A percentile compares a stretch with the other conserved stretches of the same genome.
Evolutionary conservation across 2,113 vertebrate species (phyloP).

Genomic region (Pionites leucogaster): DNA sequence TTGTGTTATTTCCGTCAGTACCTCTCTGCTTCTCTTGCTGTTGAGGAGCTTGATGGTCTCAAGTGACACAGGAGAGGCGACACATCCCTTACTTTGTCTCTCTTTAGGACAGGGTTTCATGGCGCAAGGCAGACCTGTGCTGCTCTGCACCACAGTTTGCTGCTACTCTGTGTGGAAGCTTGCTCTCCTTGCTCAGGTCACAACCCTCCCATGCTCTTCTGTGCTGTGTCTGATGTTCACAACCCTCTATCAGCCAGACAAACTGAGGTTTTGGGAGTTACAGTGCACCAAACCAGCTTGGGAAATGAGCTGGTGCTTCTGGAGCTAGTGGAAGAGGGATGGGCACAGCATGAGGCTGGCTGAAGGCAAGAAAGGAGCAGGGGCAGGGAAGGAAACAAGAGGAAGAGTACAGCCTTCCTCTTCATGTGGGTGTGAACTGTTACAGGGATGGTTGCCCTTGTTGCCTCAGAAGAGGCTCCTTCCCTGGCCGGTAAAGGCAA

Average conservation of each 20-base stretch:
- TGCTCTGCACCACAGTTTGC: fast-evolving
- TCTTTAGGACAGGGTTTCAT: not conserved
- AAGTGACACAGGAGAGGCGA: not conserved
- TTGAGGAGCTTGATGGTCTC: not conserved
- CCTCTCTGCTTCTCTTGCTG: not conserved
- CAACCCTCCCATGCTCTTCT: not conserved
- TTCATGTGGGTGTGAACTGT: not conserved
- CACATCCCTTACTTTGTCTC: not conserved
- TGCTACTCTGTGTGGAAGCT: not conserved
- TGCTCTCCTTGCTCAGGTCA: fast-evolving
- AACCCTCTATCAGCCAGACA: not conserved
- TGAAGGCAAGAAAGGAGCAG: not conserved
- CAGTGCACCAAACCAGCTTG: not conserved
- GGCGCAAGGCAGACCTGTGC: not conserved
- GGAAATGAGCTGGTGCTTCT: not conserved
- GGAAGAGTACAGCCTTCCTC: not conserved
- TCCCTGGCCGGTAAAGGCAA: not conserved
- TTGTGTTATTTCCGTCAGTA: not conserved
- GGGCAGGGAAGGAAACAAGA: not conserved
- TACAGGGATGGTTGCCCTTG: not conserved
- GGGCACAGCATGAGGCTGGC: not conserved
- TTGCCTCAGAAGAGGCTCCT: not conserved
- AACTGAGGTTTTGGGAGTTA: not conserved
- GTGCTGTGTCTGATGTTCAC: not conserved
- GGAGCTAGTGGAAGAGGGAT: not conserved